phyloP scores from a whole-genome alignment of 1,140 invertebrate species.

The Euwallacea fornicatus region DNA sequence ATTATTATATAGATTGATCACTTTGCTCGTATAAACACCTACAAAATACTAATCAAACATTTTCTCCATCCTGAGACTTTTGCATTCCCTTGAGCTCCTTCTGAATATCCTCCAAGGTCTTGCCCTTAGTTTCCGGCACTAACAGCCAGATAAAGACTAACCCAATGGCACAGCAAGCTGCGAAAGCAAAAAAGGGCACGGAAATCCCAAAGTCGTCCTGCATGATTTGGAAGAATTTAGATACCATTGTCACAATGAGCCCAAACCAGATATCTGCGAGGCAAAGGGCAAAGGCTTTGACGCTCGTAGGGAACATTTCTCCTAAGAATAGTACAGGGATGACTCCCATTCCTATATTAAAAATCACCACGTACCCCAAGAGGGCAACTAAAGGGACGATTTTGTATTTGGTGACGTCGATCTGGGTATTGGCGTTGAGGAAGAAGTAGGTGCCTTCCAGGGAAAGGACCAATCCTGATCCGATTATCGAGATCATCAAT shows the following conservation, averaged over 20 bases:
- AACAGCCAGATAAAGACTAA: slow-evolving; percentile 64
- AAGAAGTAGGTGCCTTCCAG: slow-evolving; percentile 65
- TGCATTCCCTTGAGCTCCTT: slow-evolving; percentile 42
- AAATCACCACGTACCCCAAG: slow-evolving; percentile 69
- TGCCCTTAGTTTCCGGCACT: slow-evolving; percentile 84
- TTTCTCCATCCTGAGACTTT: not conserved
- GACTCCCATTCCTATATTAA: slow-evolving; percentile 70
- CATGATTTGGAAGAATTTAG: slow-evolving; percentile 71
- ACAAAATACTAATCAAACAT: no score
- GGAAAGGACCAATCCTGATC: slow-evolving; percentile 58
- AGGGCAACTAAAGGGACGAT: slow-evolving; percentile 67
- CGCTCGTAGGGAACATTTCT: slow-evolving; percentile 72
- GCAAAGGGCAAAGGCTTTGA: slow-evolving; percentile 69
- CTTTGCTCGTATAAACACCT: no score
- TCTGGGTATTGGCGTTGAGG: slow-evolving; percentile 53
- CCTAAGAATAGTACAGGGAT: slow-evolving; percentile 72
- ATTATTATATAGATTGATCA: no score
- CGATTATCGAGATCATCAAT: slow-evolving; percentile 63
- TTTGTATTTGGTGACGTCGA: slow-evolving; percentile 38
- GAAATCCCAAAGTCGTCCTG: slow-evolving; percentile 63
- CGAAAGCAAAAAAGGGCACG: slow-evolving; percentile 75
- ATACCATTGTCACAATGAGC: slow-evolving; percentile 71
- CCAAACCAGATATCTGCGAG: slow-evolving; percentile 71
- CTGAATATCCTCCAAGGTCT: slow-evolving; percentile 64
- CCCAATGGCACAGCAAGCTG: slow-evolving; percentile 64